Evolutionary conservation across 2,888 invertebrate species (phyloP), one percentile per base, ranked within the genome.

Genomic region (Thumatha senex): DNA sequence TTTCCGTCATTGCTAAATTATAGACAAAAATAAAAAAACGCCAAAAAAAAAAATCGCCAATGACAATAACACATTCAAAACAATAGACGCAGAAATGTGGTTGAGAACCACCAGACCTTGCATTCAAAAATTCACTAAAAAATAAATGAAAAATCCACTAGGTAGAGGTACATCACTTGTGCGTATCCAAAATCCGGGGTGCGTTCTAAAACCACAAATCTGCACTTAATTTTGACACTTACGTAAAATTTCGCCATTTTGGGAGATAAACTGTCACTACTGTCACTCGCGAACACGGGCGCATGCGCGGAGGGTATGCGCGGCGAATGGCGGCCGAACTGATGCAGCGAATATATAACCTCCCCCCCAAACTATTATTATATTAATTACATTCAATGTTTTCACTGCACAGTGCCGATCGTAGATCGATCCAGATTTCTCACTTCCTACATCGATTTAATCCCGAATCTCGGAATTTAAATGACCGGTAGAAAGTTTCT

Each of bases 191-290:
- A 70, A 73, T 81, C 82, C 82, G 69, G 75, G 76, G 80, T 80
- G 80, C 76, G 80, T 84, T 85, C 87, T 83, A 79, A 79, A 82
- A 87, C 88, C 88, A 86, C 86, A 86, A 67, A 80, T 78, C 84
- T 80, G 75, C 82, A 81, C 80, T 77, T 69, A 71, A 66, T 70
- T 63, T 82, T 86, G 84, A 84, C 90, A 90, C 90, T 90, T 90
- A 90, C 90, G 86, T 89, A 89, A 82, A 89, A 76, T 88, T 88
- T 89, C 82, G 89, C 85, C 90, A 90, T 90, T 87, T 78, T 66
- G 72, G 74, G 78, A 77, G 79, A 80, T 76, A 85, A 31, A 84
- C 76, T 84, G 78, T 82, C 80, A 85, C 81, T 78, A 40, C 30
- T 76, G 70, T 85, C 86, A 86, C 86, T 84, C 88, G 86, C 87